Percentiles rank a stretch among this genome's conserved stretches.
phyloP scores from a whole-genome alignment of 2,888 invertebrate species.

The Bursaphelenchus okinawaensis region DNA sequence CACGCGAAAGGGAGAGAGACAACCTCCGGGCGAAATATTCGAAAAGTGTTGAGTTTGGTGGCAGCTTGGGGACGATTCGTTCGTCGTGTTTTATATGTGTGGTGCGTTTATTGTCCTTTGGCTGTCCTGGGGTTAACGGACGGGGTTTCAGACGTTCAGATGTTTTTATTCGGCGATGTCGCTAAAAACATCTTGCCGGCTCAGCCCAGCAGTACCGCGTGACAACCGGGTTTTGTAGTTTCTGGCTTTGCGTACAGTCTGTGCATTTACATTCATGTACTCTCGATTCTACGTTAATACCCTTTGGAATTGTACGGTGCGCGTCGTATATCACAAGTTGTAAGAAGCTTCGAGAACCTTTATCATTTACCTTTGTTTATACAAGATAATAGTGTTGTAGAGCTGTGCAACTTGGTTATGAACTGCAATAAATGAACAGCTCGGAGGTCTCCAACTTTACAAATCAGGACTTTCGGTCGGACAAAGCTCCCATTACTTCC shows the following conservation, averaged over 20 bases:
- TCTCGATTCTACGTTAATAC: too few species aligned
- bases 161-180: background rate
- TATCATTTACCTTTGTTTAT: too few species aligned
- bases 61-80: background rate
- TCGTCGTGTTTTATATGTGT: background rate
- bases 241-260: too few species aligned
- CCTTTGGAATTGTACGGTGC: too few species aligned
- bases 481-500: background rate
- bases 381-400: too few species aligned
- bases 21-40: background rate
- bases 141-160: background rate
- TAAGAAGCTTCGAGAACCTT: too few species aligned
- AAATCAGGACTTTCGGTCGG: background rate
- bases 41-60: background rate
- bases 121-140: background rate
- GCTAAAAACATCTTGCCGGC: background rate
- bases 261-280: too few species aligned
- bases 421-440: background rate
- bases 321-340: too few species aligned
- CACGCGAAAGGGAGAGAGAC: background rate
- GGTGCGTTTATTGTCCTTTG: background rate
- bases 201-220: too few species aligned
- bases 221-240: too few species aligned
- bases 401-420: background rate
- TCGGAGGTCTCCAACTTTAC: background rate